Evolutionary conservation across 2,888 invertebrate genomes (phyloP).

Genomic region (Caenorhabditis japonica): DNA sequence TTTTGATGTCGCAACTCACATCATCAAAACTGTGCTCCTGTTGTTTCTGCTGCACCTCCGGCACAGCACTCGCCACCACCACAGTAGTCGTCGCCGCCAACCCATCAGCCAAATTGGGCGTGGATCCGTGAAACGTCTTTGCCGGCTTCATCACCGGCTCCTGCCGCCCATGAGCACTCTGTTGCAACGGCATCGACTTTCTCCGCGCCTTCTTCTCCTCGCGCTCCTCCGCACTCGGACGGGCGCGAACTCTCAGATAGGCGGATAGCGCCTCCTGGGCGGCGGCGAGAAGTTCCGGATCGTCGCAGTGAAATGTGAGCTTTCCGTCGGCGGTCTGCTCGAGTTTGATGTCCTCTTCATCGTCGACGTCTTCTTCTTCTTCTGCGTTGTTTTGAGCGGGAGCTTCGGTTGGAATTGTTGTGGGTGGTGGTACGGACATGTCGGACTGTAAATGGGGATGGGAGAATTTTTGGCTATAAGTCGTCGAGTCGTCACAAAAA

Average conservation of each 20-base stretch:
- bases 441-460: slow-evolving; percentile 19
- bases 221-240: slow-evolving; percentile 64
- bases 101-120: slow-evolving; percentile 60
- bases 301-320: slow-evolving; percentile 70
- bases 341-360: slow-evolving; percentile 66
- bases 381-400: slow-evolving; percentile 18
- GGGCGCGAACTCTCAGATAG: slow-evolving; percentile 63
- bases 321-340: slow-evolving; percentile 71
- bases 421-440: slow-evolving; percentile 32
- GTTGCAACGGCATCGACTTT: slow-evolving; percentile 73
- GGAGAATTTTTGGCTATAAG: not conserved
- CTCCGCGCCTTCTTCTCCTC: slow-evolving; percentile 69
- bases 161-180: slow-evolving; percentile 49
- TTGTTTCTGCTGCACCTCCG: not conserved
- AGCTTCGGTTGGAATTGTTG: not conserved
- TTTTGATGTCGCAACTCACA: no score
- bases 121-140: slow-evolving; percentile 59
- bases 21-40: no score
- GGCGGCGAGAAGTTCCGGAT: slow-evolving; percentile 70
- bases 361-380: slow-evolving; percentile 59
- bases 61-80: slow-evolving; percentile 23
- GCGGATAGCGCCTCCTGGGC: slow-evolving; percentile 72
- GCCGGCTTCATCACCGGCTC: slow-evolving; percentile 51
- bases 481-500: no score
- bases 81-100: slow-evolving; percentile 48